A percentile compares a stretch with the other conserved stretches of the same genome.
These are phyloP conservation scores for Philhelius pedissequus DNA, from an alignment of 2,888 invertebrate genomes.

Conservation along the genomic window DNA sequence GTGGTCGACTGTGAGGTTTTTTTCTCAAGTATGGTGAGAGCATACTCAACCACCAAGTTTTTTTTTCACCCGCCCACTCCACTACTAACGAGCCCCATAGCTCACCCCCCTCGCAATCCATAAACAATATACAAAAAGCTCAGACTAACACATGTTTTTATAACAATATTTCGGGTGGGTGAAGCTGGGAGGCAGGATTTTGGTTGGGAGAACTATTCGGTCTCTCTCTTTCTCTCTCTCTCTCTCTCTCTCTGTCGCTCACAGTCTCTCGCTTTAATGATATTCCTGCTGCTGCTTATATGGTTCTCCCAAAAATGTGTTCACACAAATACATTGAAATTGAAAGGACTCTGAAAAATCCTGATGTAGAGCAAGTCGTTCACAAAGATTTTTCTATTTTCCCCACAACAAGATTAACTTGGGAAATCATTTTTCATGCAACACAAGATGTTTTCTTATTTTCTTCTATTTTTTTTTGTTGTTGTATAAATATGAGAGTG, in stretches of 20 bases:
- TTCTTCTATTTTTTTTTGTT: background rate
- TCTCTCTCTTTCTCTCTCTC: background rate
- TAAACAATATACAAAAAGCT: conserved; percentile 46
- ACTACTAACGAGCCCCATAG: background rate
- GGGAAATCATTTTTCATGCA: conserved; percentile 58
- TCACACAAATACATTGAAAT: conserved; percentile 30
- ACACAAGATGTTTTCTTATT: conserved; percentile 41
- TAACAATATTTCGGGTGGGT: conserved; percentile 31
- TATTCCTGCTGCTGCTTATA: background rate
- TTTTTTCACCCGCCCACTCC: background rate
- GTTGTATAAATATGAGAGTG: background rate
- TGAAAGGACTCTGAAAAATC: conserved; percentile 12
- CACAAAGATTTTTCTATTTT: conserved; percentile 45
- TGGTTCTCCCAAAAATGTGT: conserved; percentile 30
- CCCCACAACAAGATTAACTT: conserved; percentile 56
- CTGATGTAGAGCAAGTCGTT: conserved; percentile 52
- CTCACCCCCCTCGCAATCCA: background rate
- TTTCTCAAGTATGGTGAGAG: background rate
- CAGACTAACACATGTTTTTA: conserved; percentile 61
- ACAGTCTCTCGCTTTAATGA: background rate
- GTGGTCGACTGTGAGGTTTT: conserved; percentile 50
- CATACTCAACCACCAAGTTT: conserved; percentile 8
- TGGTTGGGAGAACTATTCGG: no score
- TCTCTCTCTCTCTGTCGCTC: background rate
- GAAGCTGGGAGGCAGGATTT: no score